Percentiles rank a stretch among this genome's conserved stretches.
Evolutionary conservation across 2,888 invertebrate species (phyloP).

Genomic region (Rhagophthalmus giganteus): DNA sequence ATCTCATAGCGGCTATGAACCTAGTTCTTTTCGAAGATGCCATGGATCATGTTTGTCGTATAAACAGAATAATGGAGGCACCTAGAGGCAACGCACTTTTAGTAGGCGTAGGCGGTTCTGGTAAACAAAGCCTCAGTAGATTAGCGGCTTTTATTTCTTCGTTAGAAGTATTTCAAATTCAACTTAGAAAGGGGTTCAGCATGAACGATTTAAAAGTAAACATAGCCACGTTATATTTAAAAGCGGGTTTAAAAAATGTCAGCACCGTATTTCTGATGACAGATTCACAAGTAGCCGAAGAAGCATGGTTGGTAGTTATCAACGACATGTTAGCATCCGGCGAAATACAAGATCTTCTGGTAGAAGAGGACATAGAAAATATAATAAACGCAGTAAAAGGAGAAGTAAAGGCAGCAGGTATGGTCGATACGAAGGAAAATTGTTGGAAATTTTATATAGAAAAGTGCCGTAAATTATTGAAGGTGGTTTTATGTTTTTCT

Average conservation of each 20-base stretch:
- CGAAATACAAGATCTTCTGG: constrained; percentile 86
- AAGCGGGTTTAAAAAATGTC: constrained; percentile 83
- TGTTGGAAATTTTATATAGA: constrained; percentile 96
- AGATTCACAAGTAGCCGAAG: constrained; percentile 90
- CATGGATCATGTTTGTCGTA: constrained; percentile 89
- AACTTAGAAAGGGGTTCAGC: constrained; percentile 86
- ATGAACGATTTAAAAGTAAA: constrained; percentile 78
- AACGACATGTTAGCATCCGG: constrained; percentile 94
- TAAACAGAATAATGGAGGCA: constrained; percentile 89
- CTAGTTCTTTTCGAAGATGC: constrained; percentile 94
- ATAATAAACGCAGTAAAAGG: constrained; percentile 75
- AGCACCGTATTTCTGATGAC: constrained; percentile 86
- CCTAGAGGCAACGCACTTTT: constrained; percentile 90
- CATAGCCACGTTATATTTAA: constrained; percentile 76
- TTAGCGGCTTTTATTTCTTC: constrained; percentile 88
- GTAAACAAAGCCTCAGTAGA: constrained; percentile 89
- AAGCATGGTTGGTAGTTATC: constrained; percentile 86
- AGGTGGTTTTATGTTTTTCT: constrained; percentile 88
- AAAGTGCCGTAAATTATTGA: constrained; percentile 75
- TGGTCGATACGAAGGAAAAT: constrained; percentile 85
- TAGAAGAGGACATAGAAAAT: constrained; percentile 90
- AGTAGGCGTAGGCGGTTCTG: constrained; percentile 93
- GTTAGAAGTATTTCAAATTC: constrained; percentile 91
- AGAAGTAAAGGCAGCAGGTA: constrained; percentile 80
- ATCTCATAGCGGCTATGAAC: constrained; percentile 88